These are phyloP conservation scores for Paratilapia polleni DNA, from an alignment of 2,113 vertebrate genomes.

Conservation along the genomic window DNA sequence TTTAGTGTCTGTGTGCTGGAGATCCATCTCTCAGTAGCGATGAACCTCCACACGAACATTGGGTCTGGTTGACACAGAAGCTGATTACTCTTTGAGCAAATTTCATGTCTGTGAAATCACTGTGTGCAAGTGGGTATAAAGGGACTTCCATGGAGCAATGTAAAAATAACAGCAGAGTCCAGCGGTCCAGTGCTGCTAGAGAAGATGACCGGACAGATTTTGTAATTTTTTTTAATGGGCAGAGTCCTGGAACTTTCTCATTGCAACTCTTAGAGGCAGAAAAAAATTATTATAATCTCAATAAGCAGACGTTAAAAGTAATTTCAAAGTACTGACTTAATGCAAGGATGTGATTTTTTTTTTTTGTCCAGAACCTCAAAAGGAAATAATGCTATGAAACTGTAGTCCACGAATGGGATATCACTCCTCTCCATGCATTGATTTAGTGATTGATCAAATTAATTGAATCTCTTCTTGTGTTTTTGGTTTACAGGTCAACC, in stretches of 20 bases:
- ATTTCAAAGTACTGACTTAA: not conserved
- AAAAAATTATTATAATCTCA: not conserved
- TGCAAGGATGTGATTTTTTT: not conserved
- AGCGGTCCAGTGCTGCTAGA: too few relatives aligned
- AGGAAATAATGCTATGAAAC: not conserved
- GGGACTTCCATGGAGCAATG: too few relatives aligned
- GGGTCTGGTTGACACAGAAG: too few relatives aligned
- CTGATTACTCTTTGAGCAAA: too few relatives aligned
- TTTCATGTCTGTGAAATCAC: too few relatives aligned
- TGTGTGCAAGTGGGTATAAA: too few relatives aligned
- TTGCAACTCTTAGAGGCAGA: not conserved
- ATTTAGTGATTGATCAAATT: slow-evolving; percentile 7
- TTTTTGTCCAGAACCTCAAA: not conserved
- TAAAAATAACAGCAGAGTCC: too few relatives aligned
- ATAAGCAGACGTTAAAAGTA: not conserved
- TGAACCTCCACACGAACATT: too few relatives aligned
- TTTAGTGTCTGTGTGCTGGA: too few relatives aligned
- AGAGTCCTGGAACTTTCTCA: not conserved
- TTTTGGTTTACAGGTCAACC: slow-evolving; percentile 66
- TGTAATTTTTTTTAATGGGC: too few relatives aligned
- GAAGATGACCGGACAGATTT: too few relatives aligned
- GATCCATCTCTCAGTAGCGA: too few relatives aligned
- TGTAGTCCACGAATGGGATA: not conserved
- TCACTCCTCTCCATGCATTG: not conserved
- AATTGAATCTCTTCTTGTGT: slow-evolving; percentile 26